These are phyloP conservation scores for Scartelaos histophorus DNA, from an alignment of 2,113 vertebrate species.

Conservation along the genomic window DNA sequence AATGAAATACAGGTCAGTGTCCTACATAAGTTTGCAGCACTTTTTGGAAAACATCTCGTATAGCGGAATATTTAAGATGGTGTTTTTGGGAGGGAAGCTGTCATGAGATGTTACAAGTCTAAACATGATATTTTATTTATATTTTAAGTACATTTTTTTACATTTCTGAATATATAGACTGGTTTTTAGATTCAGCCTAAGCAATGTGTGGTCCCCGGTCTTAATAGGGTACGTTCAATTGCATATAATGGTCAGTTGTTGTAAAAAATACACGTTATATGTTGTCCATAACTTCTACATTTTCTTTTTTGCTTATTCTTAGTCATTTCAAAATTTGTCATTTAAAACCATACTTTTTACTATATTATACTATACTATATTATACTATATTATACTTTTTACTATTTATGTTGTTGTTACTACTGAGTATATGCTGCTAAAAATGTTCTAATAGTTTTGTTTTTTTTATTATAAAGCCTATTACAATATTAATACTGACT, in stretches of 20 bases:
- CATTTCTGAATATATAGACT: background rate
- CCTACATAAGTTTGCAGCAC: constrained; percentile 75
- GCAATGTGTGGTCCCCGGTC: too few relatives aligned
- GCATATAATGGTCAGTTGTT: too few relatives aligned
- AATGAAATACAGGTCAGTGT: constrained; percentile 78
- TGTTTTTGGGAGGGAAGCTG: constrained; percentile 4
- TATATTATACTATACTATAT: too few relatives aligned
- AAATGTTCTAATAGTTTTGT: background rate
- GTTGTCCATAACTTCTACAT: too few relatives aligned
- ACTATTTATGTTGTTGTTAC: background rate
- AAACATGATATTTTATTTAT: background rate
- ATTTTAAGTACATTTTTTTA: background rate
- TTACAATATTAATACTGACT: too few relatives aligned
- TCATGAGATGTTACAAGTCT: constrained; percentile 3
- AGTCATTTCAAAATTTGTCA: too few relatives aligned
- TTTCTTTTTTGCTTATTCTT: too few relatives aligned
- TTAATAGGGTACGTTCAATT: too few relatives aligned
- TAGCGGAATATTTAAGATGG: constrained; percentile 26
- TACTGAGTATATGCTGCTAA: background rate
- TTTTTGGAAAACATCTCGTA: constrained; percentile 57
- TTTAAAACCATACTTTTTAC: too few relatives aligned
- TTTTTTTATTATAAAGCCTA: too few relatives aligned
- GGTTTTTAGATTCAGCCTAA: background rate
- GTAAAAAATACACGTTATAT: too few relatives aligned
- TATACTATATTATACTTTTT: too few relatives aligned